Base-by-base conservation (phyloP, 2,888 invertebrate species). In the Eumacrocentrus americanus region DNA sequence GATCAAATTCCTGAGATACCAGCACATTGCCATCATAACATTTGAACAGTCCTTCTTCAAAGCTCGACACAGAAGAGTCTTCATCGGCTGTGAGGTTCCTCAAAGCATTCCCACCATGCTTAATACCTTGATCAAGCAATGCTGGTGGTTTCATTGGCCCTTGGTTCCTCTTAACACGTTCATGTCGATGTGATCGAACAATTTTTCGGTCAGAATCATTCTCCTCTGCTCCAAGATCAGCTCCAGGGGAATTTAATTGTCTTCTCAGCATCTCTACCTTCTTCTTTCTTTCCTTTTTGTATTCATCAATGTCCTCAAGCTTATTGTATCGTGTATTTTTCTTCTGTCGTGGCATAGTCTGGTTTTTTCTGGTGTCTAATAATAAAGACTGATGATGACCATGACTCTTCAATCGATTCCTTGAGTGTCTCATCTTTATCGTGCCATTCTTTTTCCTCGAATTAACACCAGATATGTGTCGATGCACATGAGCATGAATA, bases 11-110 rank as follows among this genome's bases (percentile, higher is more conserved):
- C 72, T 90, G 85, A 12, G 88, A 87, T 55, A 91, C 82, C n/a
- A 93, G 78, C 64, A 91, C 90, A 65, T 88, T 87, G 0, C 91
- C 90, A 67, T 88, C 87, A 71, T 91, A 93, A 75, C 93, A 94
- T 48, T 86, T 86, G 59, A 91, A 82, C 29, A 94, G 81, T 62
- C 87, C 89, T 57, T 87, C 90, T 81, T 93, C 93, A 79, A 93
- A 93, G 78, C 92, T 92, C 0, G 92, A 92, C n/a, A 89, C 86
- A 4, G 90, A 90, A 57, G 86, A 87, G 57, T 89, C 89, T 60
- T 86, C 84, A 5, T 82, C 67, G 3, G 82, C 77, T 0, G 87
- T 84, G 53, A 81, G 82, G 71, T 91, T 89, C 59, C 75, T 74
- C 9, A 86, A 85, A 1, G 74, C 74, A 80, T 91, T 91, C 3